These are phyloP conservation scores for Nasonia vitripennis DNA, from an alignment of 1,140 invertebrate genomes.

Conservation along the genomic window DNA sequence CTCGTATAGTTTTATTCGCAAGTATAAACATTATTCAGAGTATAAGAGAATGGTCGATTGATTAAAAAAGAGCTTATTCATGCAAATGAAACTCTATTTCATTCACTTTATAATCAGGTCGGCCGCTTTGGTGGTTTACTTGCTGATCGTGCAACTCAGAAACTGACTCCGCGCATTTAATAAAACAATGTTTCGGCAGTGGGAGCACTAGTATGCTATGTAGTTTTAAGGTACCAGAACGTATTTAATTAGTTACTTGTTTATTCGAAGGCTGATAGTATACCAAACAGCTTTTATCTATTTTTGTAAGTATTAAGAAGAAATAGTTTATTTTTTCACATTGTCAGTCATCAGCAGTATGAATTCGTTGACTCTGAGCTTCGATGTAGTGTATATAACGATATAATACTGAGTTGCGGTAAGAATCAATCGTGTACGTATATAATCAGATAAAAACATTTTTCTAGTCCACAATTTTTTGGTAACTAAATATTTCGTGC, in stretches of 20 bases:
- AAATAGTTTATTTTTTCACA: not conserved
- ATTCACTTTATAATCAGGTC: slow-evolving; percentile 19
- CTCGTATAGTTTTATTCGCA: not conserved
- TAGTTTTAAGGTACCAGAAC: not conserved
- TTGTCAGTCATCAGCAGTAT: no score
- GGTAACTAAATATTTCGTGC: no score
- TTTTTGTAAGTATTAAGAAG: not conserved
- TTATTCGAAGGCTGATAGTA: not conserved
- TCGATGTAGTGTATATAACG: no score
- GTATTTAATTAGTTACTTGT: not conserved
- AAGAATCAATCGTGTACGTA: no score
- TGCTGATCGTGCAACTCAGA: slow-evolving; percentile 24
- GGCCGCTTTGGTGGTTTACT: not conserved
- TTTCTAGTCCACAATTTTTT: no score
- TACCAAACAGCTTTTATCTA: not conserved
- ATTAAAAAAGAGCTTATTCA: not conserved
- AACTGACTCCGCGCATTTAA: slow-evolving; percentile 26
- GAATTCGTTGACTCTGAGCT: no score
- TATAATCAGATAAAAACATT: no score
- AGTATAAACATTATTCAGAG: not conserved
- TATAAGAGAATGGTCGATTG: not conserved
- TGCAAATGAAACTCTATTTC: not conserved
- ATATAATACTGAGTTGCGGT: no score
- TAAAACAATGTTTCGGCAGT: slow-evolving; percentile 2
- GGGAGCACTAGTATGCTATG: not conserved